Evolutionary conservation across 2,797 vertebrate species (phyloP).

Genomic region (Gymnothorax javanicus): DNA sequence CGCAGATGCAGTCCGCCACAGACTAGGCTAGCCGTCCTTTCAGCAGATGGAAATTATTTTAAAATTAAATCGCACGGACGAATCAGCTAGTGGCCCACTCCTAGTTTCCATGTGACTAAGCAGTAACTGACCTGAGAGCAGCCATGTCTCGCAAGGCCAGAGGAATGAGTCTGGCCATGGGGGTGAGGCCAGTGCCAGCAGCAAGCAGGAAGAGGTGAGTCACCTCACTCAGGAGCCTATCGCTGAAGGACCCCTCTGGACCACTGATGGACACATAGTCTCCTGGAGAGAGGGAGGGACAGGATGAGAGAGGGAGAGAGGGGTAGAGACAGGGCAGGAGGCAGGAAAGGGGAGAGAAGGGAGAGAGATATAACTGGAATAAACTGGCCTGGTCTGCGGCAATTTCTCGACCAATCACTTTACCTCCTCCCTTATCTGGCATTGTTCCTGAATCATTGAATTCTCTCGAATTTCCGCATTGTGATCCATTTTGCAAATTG

Average conservation of each 20-base stretch:
- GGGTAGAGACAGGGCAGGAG: too few relatives aligned
- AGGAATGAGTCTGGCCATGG: conserved; percentile 86
- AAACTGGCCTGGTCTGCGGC: neutral
- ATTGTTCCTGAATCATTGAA: too few relatives aligned
- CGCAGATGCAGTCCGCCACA: too few relatives aligned
- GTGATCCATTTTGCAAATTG: too few relatives aligned
- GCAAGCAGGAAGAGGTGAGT: conserved; percentile 88
- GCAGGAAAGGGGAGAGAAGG: neutral
- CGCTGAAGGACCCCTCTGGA: conserved; percentile 85
- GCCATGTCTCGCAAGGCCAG: conserved; percentile 68
- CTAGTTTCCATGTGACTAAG: neutral
- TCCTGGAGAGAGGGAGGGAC: conserved; percentile 65
- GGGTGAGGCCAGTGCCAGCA: conserved; percentile 94
- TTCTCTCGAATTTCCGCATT: too few relatives aligned
- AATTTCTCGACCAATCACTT: too few relatives aligned
- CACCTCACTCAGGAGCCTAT: conserved; percentile 71
- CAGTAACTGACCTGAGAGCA: conserved; percentile 74
- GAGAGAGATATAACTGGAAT: neutral
- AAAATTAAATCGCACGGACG: neutral
- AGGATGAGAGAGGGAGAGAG: neutral
- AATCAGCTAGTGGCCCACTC: too few relatives aligned
- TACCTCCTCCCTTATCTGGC: too few relatives aligned
- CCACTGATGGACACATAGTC: conserved; percentile 79
- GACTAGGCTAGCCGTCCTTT: neutral
- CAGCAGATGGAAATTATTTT: neutral